phyloP scores from a whole-genome alignment of 2,113 vertebrate species.

The Conger conger region DNA sequence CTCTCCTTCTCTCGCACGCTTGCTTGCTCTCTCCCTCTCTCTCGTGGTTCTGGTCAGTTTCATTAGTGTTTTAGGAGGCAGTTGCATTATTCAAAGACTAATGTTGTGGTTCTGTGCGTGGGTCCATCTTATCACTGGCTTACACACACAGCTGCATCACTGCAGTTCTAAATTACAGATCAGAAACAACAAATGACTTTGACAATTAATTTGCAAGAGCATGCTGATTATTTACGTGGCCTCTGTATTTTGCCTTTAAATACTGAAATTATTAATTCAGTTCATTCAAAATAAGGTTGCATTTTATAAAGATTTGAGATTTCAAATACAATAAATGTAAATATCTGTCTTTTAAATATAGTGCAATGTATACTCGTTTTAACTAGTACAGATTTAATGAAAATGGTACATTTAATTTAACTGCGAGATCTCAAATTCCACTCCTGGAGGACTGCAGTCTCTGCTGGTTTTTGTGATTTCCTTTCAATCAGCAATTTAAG shows the following conservation, averaged over 20 bases:
- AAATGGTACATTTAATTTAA: too few species aligned
- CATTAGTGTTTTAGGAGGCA: background rate
- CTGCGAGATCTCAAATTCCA: too few species aligned
- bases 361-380: background rate
- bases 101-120: background rate
- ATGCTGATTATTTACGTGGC: background rate
- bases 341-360: background rate
- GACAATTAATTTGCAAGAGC: background rate
- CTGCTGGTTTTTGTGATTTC: too few species aligned
- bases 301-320: background rate
- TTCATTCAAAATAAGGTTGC: background rate
- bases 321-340: background rate
- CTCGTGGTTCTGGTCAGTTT: background rate
- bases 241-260: background rate
- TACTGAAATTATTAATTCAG: background rate
- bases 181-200: background rate
- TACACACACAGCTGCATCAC: background rate
- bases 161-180: background rate
- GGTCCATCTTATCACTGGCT: background rate
- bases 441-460: too few species aligned
- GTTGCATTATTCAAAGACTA: background rate
- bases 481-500: too few species aligned
- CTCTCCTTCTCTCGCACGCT: background rate
- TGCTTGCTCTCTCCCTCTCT: background rate
- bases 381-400: too few species aligned